Base-by-base conservation (phyloP, 2,888 invertebrate species). In the Cosmorhoe ocellata region DNA sequence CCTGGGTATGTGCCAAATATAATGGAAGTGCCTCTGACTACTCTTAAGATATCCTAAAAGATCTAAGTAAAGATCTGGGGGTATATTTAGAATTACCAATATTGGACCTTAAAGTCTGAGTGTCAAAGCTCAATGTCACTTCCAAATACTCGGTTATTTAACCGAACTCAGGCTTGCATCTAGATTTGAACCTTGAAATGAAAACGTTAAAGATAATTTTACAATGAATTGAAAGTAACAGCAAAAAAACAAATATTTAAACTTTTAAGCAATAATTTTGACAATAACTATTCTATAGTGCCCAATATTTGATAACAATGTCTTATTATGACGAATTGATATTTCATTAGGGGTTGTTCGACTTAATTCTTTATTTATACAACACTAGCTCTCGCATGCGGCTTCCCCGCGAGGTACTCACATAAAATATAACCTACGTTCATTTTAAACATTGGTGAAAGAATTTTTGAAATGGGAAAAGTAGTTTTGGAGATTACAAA, bases 201-300 rank as follows among this genome's bases (percentile, higher is more conserved):
- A 4, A 6, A 5, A 9, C 2, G 3, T 9, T 40, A 31, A 31
- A 9, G 31, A 8, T 31, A 0, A 40, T 28, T 28, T 38, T 37
- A 7, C 24, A 37, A 7, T 22, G 18, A 22, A 9, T 26, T 34
- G 27, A 46, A 33, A 51, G 31, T 46, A 50, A 30, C 45, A 47
- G 49, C 43, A 31, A 12, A 26, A 10, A 28, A 12, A 39, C 33
- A 1, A 33, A 43, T 44, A 43, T 51, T 45, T 44, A 48, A 51
- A 36, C 22, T 37, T 44, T 42, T 51, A 51, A 34, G 50, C 47
- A 54, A 58, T 54, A 42, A 45, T 39, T 28, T 56, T 58, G 58
- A 59, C 58, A 56, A 58, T 62, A 62, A 52, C 40, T 22, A 39
- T 49, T 52, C 10, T 47, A 51, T 39, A 27, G 41, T 49, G 56